Base-by-base conservation (phyloP, 2,888 invertebrate genomes). In the Netelia fuscicornis region DNA sequence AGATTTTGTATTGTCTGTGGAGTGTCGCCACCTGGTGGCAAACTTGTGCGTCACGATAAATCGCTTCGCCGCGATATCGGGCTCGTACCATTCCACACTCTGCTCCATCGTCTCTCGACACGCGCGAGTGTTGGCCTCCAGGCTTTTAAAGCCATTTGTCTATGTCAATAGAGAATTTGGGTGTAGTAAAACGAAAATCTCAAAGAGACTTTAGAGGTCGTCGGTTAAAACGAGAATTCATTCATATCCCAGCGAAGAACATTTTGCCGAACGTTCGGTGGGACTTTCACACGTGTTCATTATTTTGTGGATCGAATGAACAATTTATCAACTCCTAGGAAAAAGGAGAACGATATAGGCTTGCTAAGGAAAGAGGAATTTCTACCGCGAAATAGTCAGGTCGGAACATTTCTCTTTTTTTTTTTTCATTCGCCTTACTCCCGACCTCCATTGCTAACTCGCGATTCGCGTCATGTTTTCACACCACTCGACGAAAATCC, bases 21-120 rank as follows among this genome's bases (percentile, higher is more conserved):
- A 30, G 71, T 82, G 77, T 65, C 77, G 44, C 82, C 71, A 56
- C 67, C 77, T 72, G 65, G 52, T 10, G 76, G 68, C 62, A 54
- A 1, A 48, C 68, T 62, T 37, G n/a, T n/a, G 6, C 37, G 6
- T 37, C 37, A 6, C 37, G 37, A 37, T 37, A 37, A 6, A 37
- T 37, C 37, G 37, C 37, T 37, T 37, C 37, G 8, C 37, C 37
- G 37, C 37, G 37, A 37, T 37, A 37, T 37, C 37, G 5, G 6
- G 6, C 3, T 3, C 1, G 6, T 37, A 37, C 37, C 6, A 6
- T 37, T 37, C 37, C 37, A 37, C 37, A 37, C 37, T 37, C 8
- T 6, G 3, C 37, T 37, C 37, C 6, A 37, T 37, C 37, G 37
- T 37, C 37, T 6, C 37, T 37, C 37, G 37, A 6, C 37, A 37